Conservation (phyloP, 2,888 invertebrate genomes). For the Pammene fasciana region DNA sequence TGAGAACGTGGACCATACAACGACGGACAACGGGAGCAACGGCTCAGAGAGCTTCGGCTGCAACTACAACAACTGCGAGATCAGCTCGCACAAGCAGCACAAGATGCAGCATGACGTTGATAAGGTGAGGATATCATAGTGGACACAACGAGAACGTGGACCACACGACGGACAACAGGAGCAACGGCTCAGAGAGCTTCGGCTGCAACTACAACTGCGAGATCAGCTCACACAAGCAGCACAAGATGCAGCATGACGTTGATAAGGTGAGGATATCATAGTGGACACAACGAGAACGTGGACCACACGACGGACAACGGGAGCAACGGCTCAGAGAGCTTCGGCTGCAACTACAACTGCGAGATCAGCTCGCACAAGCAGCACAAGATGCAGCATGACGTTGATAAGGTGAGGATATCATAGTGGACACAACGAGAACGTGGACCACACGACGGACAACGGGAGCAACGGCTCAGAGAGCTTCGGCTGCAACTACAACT, state of each 20-base stretch:
- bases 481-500: constrained; percentile 72
- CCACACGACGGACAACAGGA: constrained; percentile 57
- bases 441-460: constrained; percentile 64
- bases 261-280: constrained; percentile 65
- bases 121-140: constrained; percentile 74
- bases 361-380: constrained; percentile 70
- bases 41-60: constrained; percentile 70
- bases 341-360: constrained; percentile 72
- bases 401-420: constrained; percentile 68
- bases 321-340: constrained; percentile 67
- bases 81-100: constrained; percentile 70
- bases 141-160: constrained; percentile 90
- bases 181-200: constrained; percentile 68
- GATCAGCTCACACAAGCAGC: constrained; percentile 69
- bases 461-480: constrained; percentile 67
- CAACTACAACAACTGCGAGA: constrained; percentile 73
- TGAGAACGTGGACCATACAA: constrained; percentile 86
- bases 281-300: constrained; percentile 91
- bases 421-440: constrained; percentile 91
- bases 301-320: constrained; percentile 61
- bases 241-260: constrained; percentile 78
- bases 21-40: constrained; percentile 57
- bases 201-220: constrained; percentile 74
- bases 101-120: constrained; percentile 80
- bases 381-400: constrained; percentile 78